Evolutionary conservation across 2,888 invertebrate species (phyloP), one percentile per base, ranked within the genome.

Genomic region (Watsonalla binaria): DNA sequence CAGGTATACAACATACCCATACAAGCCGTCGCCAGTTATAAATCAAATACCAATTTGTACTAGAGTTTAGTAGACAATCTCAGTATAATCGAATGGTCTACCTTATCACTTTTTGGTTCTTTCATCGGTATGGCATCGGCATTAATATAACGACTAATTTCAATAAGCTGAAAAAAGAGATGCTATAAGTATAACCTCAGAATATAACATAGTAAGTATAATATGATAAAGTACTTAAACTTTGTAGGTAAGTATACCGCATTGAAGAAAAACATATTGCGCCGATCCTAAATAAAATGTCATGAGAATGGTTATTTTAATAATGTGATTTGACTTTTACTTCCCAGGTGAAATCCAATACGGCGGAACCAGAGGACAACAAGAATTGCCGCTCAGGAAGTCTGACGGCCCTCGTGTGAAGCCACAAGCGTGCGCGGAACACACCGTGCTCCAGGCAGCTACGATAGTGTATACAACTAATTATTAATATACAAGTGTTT

Each of bases 361-460:
- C 71, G 6, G 55, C 71, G 47, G 80, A 81, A 51, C 51, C 68
- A 2, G 78, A 80, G 8, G 81, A 79, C 33, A 82, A 68, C 61
- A 85, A 85, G 62, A 80, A 80, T 62, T 81, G 80, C 7, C 84
- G 86, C 52, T 83, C 87, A 9, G 82, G 86, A 50, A 90, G 90
- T 69, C 65, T 88, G 49, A 90, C 89, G 46, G 90, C 90, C 59
- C 86, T 90, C 52, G 90, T 90, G 53, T 86, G 74, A 72, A 57
- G 49, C 6, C n/a, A 37, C 33, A 33, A 8, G 9, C 11, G 24
- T 37, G 47, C n/a, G 45, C 50, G 52, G 42, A 45, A 52, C 49
- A 52, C 54, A 55, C 51, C 51, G 45, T 51, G 47, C 45, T 51
- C 51, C 57, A 53, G 56, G 65, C 68, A 65, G 72, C 68, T 69